Conservation (phyloP, 2,113 vertebrate genomes). For the Nerophis ophidion region DNA sequence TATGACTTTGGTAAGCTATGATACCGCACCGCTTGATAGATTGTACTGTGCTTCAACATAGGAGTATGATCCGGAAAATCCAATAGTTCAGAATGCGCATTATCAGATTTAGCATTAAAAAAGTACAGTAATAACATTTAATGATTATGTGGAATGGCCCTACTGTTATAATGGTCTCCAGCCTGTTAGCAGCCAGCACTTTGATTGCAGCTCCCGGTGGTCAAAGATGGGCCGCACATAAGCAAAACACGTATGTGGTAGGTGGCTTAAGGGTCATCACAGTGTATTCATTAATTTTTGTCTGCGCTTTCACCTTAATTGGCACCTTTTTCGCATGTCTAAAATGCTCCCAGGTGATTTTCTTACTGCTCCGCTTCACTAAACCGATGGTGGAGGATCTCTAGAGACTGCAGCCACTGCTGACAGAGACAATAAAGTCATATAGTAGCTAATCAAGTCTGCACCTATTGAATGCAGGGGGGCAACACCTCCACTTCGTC, state of each 20-base stretch:
- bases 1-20: no score
- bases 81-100: no score
- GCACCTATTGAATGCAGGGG: conserved; percentile 47
- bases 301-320: neutral
- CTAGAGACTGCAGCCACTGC: conserved; percentile 41
- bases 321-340: neutral
- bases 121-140: no score
- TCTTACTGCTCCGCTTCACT: conserved; percentile 27
- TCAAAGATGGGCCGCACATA: neutral
- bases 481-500: conserved; percentile 13
- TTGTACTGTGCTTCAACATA: no score
- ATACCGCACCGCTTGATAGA: no score
- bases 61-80: no score
- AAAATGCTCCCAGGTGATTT: neutral
- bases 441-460: conserved; percentile 47
- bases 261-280: neutral
- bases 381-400: conserved; percentile 43
- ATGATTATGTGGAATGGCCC: no score
- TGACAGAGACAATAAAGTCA: conserved; percentile 49
- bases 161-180: neutral
- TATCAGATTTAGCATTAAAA: no score
- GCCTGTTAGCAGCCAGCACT: neutral
- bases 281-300: no score
- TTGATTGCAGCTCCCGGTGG: neutral
- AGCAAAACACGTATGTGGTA: neutral